Evolutionary conservation across 1,140 invertebrate genomes (phyloP), one percentile per base, ranked within the genome.

Genomic region (Drosophila repleta): DNA sequence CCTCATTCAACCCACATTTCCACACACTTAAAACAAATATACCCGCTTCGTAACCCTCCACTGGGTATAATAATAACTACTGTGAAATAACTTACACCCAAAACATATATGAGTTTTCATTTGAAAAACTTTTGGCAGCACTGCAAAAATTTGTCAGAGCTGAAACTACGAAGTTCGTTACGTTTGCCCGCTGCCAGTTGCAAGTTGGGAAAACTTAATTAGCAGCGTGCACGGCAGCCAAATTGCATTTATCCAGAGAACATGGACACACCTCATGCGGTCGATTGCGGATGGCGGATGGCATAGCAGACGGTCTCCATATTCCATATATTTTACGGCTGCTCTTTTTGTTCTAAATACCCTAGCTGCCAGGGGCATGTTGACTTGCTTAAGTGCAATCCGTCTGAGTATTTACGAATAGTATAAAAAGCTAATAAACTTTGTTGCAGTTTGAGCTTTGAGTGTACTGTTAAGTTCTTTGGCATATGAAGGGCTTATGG

Each of bases 211-310:
- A 43, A 51, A 84, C 77, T 76, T 85, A 84, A 84, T 84, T 85
- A 84, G 74, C 60, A n/a, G 35, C 35, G 46, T 49, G 58, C 41
- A 24, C 52, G 35, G 51, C 60, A 20, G 43, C 48, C 71, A 85
- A 84, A 80, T 80, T 84, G 73, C 68, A 84, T 73, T 79, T 76
- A 65, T 67, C 26, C 48, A 17, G 56, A 5, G 21, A 39, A 18
- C 61, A 58, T 39, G 73, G 29, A 26, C 39, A 35, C 56, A 61
- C 35, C 51, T 48, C 24, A 18, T 8, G 39, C 13, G 41, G 35
- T 49, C n/a, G 24, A 26, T 49, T 2, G 26, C 6, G 26, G 7
- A 26, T 49, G 5, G 26, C 6, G 26, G 7, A 8, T 29, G 26
- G 21, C 46, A 17, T 52, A 15, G 32, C 26, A 21, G 13, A 7